phyloP scores from a whole-genome alignment of 2,888 invertebrate genomes.

The Matsumyia berberina region DNA sequence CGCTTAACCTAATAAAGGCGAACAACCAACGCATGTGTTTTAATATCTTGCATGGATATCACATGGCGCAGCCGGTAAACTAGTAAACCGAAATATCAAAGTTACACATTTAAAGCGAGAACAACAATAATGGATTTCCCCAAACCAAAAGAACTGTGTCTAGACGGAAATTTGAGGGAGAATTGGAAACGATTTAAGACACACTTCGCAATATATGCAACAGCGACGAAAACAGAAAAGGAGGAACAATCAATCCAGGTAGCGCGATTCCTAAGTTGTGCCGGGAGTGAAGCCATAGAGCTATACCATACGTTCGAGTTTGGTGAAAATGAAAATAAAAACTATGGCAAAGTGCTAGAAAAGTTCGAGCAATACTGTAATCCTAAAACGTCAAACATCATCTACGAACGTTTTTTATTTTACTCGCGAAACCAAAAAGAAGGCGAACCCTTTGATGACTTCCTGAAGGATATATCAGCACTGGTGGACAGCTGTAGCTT shows the following conservation, averaged over 20 bases:
- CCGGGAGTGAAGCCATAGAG: constrained; percentile 26
- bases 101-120: too few species aligned
- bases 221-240: constrained; percentile 28
- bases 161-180: constrained; percentile 19
- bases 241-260: constrained; percentile 9
- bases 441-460: constrained; percentile 23
- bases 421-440: constrained; percentile 17
- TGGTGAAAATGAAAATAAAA: not conserved
- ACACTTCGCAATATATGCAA: constrained; percentile 5
- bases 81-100: too few species aligned
- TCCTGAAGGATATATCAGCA: constrained; percentile 17
- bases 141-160: not conserved
- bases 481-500: constrained; percentile 32
- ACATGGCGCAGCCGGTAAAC: constrained; percentile 1
- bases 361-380: constrained; percentile 36
- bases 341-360: not conserved
- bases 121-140: not conserved
- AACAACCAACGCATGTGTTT: too few species aligned
- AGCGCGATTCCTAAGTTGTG: constrained; percentile 29
- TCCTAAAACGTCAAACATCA: constrained; percentile 9
- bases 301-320: constrained; percentile 15
- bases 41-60: too few species aligned
- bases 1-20: too few species aligned
- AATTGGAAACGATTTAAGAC: constrained; percentile 39
- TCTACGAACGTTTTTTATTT: constrained; percentile 18